Base-by-base conservation (phyloP, 2,888 invertebrate genomes). In the Hirtodrosophila confusa region DNA sequence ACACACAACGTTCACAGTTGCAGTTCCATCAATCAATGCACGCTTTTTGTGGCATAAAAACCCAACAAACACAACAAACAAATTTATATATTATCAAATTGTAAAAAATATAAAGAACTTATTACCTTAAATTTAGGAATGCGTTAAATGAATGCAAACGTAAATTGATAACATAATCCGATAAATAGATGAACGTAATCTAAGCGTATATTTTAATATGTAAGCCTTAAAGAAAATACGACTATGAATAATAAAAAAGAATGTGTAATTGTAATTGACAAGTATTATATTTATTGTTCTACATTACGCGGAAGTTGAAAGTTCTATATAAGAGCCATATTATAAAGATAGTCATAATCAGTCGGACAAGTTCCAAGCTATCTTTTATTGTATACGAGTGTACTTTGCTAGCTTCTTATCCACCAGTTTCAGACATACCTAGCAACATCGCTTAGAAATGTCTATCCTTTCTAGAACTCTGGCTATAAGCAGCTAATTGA, bases 141-240 rank as follows among this genome's bases (percentile, higher is more conserved):
- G 68, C 67, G 56, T 71, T 48, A 49, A 62, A 55, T 56, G 43
- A 27, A 17, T 17, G 9, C 0, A 54, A 54, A 71, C 17, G 17
- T 17, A 17, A 67, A 77, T 71, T 69, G 69, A 80, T 71, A 77
- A 77, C 68, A 82, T 76, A 72, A 80, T 80, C 86, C 71, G 68
- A 82, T 78, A 84, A 83, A 84, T 82, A 86, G 76, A 84, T 71
- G 84, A 86, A 54, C 69, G 29, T 75, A 82, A 75, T 68, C 66
- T 84, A 84, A 84, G 84, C 88, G 64, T 85, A 88, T 85, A 85
- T 85, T 85, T 85, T 85, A 85, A 80, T 85, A 85, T 88, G 80
- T 85, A 85, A 85, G 84, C 84, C 86, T 88, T 85, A 88, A 88
- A 88, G 80, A 82, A 74, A 86, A 85, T 88, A 80, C 83, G 85